These are phyloP conservation scores for Cherax quadricarinatus DNA, from an alignment of 1,140 invertebrate genomes.

Conservation along the genomic window DNA sequence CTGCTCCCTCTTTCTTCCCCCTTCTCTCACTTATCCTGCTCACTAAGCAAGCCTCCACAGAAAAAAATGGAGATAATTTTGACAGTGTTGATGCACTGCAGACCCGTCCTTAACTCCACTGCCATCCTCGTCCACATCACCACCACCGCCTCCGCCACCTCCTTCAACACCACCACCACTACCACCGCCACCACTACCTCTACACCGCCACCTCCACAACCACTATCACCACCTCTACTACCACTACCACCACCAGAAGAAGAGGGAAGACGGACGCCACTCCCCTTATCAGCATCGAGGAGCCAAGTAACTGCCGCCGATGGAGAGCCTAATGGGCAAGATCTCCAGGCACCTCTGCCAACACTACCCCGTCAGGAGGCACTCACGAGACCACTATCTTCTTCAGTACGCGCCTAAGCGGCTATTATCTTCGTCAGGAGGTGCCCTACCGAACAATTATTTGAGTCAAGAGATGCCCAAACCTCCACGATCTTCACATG, in stretches of 20 bases:
- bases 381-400: not conserved
- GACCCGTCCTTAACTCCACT: not conserved
- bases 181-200: not conserved
- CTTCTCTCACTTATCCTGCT: no score
- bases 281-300: not conserved
- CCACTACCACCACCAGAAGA: not conserved
- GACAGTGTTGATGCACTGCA: not conserved
- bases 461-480: not conserved
- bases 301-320: not conserved
- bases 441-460: not conserved
- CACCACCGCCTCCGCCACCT: not conserved
- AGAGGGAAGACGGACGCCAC: not conserved
- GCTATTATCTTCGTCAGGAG: not conserved
- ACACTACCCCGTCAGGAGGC: not conserved
- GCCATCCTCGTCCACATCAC: no score
- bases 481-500: not conserved
- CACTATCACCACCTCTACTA: not conserved
- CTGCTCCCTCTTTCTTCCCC: no score
- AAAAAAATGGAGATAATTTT: not conserved
- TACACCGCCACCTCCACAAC: not conserved
- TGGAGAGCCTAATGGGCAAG: not conserved
- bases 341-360: not conserved
- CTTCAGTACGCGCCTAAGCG: not conserved
- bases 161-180: not conserved
- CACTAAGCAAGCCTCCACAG: no score